Base-by-base conservation (phyloP, 2,888 invertebrate species). In the Tortrix viridana region DNA sequence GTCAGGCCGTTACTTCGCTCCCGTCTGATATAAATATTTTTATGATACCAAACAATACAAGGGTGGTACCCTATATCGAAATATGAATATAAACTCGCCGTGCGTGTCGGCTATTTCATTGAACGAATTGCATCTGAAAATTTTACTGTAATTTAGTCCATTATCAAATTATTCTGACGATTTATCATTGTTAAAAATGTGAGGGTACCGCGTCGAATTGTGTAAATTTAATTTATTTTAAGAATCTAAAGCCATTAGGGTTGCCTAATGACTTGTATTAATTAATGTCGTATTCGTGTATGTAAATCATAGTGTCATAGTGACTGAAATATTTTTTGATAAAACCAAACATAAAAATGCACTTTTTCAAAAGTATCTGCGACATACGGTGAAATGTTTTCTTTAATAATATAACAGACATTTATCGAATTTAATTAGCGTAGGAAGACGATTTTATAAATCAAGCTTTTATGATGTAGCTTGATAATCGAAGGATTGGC, bases 11-110 rank as follows among this genome's bases (percentile, higher is more conserved):
- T 62, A 62, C 41, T 52, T 46, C 62, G 50, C 53, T 53, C 41
- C 53, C 16, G 16, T 46, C 62, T 62, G 56, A 52, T 62, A 62
- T 57, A 57, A 62, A 62, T 53, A 53, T 41, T 57, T 62, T 57
- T 52, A 62, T 52, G 62, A 62, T 57, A 57, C 23, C 46, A 57
- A 62, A 53, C 47, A 63, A 43, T 52, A 58, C 53, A 53, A 53
- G 52, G 63, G 58, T 47, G 58, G 44, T 14, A 55, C 53, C 53
- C 58, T 63, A 46, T 52, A 53, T 59, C 63, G 60, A 47, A 60
- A 65, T 60, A 62, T 67, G 60, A 65, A 67, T 65, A 66, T 59
- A 61, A 67, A 70, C 63, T 59, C 26, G 20, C 37, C 57, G 58
- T 64, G 68, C 67, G 65, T 66, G 67, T 57, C 64, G 32, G 43